These are phyloP conservation scores for Caenorhabditis angaria DNA, from an alignment of 2,888 invertebrate genomes.

Conservation along the genomic window DNA sequence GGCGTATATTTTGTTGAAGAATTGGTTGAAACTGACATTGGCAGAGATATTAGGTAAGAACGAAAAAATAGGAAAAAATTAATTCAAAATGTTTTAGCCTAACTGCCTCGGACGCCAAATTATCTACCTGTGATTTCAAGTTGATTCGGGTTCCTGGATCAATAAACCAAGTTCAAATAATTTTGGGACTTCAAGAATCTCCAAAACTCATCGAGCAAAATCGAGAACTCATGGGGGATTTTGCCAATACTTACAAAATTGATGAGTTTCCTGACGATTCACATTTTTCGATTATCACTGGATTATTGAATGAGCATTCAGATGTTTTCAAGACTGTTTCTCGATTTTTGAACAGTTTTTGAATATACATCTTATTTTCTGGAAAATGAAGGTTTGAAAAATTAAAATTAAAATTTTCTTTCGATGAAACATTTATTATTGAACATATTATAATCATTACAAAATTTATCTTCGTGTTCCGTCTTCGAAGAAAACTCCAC, in stretches of 20 bases:
- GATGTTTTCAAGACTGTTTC: background rate
- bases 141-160: no score
- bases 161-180: background rate
- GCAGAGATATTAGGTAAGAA: constrained; percentile 21
- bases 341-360: background rate
- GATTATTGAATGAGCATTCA: background rate
- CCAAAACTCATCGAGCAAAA: background rate
- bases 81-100: no score
- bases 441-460: no score
- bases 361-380: no score
- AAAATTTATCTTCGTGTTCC: constrained; percentile 54
- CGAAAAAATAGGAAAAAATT: no score
- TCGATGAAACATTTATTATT: no score
- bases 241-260: background rate
- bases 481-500: constrained; percentile 62
- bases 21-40: constrained; percentile 23
- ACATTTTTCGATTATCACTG: background rate
- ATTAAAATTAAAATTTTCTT: no score
- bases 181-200: background rate
- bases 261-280: background rate
- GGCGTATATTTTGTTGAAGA: constrained; percentile 32
- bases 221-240: background rate
- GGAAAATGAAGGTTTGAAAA: no score
- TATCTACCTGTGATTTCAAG: background rate
- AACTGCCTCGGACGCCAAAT: background rate